phyloP scores from a whole-genome alignment of 2,113 vertebrate species.

The Oreocharis arfaki region DNA sequence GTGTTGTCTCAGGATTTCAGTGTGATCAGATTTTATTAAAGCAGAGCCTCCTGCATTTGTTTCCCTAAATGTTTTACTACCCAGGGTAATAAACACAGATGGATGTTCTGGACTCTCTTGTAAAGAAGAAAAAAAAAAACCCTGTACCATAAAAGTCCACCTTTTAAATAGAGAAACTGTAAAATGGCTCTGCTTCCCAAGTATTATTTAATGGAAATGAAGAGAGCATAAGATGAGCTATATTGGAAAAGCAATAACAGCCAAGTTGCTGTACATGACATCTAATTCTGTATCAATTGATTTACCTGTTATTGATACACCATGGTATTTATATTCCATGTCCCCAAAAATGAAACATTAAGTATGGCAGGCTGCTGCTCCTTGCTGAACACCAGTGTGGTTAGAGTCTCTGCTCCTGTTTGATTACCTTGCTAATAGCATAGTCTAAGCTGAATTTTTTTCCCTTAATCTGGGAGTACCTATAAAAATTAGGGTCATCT shows the following conservation, averaged over 20 bases:
- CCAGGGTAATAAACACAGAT: slow-evolving; percentile 1
- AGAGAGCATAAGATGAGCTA: neutral
- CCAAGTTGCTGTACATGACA: slow-evolving; percentile 45
- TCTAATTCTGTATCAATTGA: slow-evolving; percentile 59
- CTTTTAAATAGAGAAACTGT: slow-evolving; percentile 24
- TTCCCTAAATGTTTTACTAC: neutral
- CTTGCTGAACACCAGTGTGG: neutral
- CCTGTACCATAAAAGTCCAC: neutral
- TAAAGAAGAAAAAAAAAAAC: neutral
- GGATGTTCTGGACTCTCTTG: neutral
- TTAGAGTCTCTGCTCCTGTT: neutral
- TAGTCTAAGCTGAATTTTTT: neutral
- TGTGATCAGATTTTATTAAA: neutral
- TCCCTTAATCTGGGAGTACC: neutral
- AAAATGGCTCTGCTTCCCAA: neutral
- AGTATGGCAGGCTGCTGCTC: neutral
- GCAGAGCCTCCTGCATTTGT: neutral
- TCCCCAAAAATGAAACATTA: slow-evolving; percentile 25
- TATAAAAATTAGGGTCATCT: neutral
- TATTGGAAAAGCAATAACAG: slow-evolving; percentile 64
- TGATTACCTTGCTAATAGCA: neutral
- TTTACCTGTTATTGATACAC: slow-evolving; percentile 37
- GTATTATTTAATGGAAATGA: slow-evolving; percentile 55
- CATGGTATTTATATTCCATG: neutral
- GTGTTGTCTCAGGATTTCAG: neutral